phyloP scores from a whole-genome alignment of 2,797 vertebrate genomes.

The Mionectes olivaceus region DNA sequence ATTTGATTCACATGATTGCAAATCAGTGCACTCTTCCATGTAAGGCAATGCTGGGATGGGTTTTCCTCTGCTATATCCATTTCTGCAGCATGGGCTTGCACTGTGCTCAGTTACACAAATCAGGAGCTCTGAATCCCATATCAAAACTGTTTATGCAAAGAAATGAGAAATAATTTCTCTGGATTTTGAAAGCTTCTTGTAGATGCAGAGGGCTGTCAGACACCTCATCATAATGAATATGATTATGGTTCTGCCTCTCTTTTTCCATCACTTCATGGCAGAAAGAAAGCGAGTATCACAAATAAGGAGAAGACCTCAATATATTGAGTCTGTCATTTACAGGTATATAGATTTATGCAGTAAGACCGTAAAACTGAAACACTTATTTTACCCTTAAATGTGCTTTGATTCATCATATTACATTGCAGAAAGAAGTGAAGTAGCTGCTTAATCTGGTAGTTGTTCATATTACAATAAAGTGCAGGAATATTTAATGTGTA shows the following conservation, averaged over 20 bases:
- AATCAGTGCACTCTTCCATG: not conserved
- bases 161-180: not conserved
- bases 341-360: not conserved
- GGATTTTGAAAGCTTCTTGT: not conserved
- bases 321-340: not conserved
- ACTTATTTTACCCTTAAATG: not conserved
- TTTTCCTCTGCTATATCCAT: not conserved
- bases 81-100: not conserved
- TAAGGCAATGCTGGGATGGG: not conserved
- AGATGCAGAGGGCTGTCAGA: not conserved
- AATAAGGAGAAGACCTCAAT: not conserved
- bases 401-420: not conserved
- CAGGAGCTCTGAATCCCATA: not conserved
- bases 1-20: not conserved
- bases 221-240: not conserved
- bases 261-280: not conserved
- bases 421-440: not conserved
- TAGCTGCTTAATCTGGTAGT: not conserved
- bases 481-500: not conserved
- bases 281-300: not conserved
- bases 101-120: not conserved
- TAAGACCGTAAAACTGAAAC: not conserved
- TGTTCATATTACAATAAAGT: not conserved
- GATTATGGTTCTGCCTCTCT: not conserved
- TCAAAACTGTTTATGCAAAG: not conserved